phyloP scores from a whole-genome alignment of 2,113 vertebrate genomes.

The Ceyx cyanopectus region DNA sequence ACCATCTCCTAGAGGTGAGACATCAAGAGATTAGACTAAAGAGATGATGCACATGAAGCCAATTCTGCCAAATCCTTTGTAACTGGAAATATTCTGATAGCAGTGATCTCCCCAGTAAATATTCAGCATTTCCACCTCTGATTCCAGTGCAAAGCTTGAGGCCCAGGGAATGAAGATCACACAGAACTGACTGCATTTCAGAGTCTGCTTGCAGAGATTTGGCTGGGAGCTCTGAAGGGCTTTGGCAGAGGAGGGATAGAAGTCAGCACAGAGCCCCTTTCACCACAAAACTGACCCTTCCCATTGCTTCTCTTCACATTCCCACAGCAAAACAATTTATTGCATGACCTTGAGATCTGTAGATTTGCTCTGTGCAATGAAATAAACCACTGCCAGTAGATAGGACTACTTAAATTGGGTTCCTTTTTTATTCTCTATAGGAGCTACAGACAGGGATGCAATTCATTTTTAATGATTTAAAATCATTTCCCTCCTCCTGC shows the following conservation, averaged over 20 bases:
- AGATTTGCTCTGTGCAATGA: not conserved
- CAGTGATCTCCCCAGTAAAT: not conserved
- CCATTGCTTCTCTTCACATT: not conserved
- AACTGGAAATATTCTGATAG: not conserved
- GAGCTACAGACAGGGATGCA: not conserved
- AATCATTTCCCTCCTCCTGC: not conserved
- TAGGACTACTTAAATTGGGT: slow-evolving; percentile 2
- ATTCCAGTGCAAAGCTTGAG: not conserved
- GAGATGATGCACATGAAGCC: accelerated
- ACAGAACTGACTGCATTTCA: not conserved
- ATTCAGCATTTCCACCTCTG: not conserved
- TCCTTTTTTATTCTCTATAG: not conserved
- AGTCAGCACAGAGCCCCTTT: not conserved
- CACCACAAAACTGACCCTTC: not conserved
- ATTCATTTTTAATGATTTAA: slow-evolving; percentile 24
- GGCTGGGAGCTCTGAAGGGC: not conserved
- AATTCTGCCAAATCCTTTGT: not conserved
- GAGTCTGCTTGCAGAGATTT: not conserved
- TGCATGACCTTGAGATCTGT: not conserved
- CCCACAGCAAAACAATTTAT: not conserved
- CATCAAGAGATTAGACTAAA: not conserved
- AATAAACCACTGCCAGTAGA: not conserved
- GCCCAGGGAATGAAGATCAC: not conserved
- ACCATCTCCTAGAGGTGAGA: not conserved
- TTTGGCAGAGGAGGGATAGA: not conserved